Evolutionary conservation across 1,140 invertebrate species (phyloP).

Genomic region (Hermatobates lingyangjiaoensis): DNA sequence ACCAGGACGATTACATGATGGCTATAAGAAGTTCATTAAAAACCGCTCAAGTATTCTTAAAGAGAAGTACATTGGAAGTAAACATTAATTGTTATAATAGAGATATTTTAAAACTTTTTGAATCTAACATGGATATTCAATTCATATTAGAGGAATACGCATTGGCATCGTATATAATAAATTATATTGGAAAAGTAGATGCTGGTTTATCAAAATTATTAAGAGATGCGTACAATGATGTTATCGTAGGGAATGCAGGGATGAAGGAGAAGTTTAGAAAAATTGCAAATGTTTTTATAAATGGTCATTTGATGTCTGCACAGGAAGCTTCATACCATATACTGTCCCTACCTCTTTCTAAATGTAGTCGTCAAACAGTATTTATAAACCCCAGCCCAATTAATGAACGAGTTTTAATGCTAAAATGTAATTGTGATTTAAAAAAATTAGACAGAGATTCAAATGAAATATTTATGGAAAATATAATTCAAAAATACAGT

Average conservation of each 20-base stretch:
- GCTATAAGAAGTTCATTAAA: not conserved
- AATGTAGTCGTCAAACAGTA: not conserved
- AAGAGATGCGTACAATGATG: not conserved
- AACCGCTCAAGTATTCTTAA: not conserved
- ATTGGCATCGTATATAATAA: constrained; percentile 16
- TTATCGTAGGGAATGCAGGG: not conserved
- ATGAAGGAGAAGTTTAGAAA: constrained; percentile 15
- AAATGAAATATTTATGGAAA: constrained; percentile 2
- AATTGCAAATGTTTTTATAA: constrained; percentile 18
- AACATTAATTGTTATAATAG: constrained; percentile 18
- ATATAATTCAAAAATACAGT: constrained; percentile 12
- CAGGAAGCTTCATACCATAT: constrained; percentile 21
- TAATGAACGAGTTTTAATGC: not conserved
- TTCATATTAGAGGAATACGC: constrained; percentile 17
- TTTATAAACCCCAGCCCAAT: not conserved
- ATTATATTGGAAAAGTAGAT: too few species aligned
- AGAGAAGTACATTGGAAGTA: constrained; percentile 6
- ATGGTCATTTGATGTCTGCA: constrained; percentile 18
- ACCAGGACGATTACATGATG: not conserved
- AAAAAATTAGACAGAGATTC: not conserved
- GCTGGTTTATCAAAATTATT: not conserved
- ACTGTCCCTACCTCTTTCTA: constrained; percentile 3
- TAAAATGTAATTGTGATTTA: not conserved
- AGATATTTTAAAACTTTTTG: constrained; percentile 13
- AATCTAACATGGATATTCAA: constrained; percentile 20